A percentile compares a stretch with the other conserved stretches of the same genome.
Conservation (phyloP, 2,113 vertebrate genomes). For the Atlantisia rogersi region DNA sequence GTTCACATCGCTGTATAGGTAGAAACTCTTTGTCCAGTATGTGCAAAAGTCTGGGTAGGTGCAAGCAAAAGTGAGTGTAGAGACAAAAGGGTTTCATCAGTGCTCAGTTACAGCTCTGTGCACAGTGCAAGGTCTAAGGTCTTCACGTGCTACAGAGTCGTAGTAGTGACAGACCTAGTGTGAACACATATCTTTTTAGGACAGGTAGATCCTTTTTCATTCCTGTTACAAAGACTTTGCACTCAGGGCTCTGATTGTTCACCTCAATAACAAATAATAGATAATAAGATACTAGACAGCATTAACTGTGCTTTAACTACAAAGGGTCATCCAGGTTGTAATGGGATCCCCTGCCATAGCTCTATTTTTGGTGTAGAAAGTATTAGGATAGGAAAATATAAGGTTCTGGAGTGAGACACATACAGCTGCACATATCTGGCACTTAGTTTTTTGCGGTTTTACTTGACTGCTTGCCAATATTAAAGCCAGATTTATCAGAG, state of each 20-base stretch:
- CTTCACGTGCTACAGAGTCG: not conserved
- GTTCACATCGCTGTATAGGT: not conserved
- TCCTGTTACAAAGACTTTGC: not conserved
- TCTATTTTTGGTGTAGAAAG: not conserved
- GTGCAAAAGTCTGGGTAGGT: not conserved
- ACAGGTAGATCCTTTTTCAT: not conserved
- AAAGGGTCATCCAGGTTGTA: not conserved
- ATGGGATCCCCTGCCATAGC: not conserved
- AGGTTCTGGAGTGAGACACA: not conserved
- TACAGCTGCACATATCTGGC: constrained; percentile 41
- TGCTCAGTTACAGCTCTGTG: not conserved
- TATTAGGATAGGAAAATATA: not conserved
- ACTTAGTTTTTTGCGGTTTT: constrained; percentile 13
- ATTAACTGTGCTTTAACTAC: not conserved
- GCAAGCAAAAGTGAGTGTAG: not conserved
- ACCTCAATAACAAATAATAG: not conserved
- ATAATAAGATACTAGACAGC: not conserved
- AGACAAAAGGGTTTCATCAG: not conserved
- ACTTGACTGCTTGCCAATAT: constrained; percentile 24
- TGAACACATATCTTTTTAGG: not conserved
- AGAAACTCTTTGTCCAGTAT: not conserved
- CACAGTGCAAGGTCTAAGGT: not conserved
- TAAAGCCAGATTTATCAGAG: constrained; percentile 55
- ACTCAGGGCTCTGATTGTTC: not conserved
- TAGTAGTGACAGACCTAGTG: not conserved